These are phyloP conservation scores for Galagoides demidoff DNA, from an alignment of 2,797 vertebrate genomes.

Conservation along the genomic window DNA sequence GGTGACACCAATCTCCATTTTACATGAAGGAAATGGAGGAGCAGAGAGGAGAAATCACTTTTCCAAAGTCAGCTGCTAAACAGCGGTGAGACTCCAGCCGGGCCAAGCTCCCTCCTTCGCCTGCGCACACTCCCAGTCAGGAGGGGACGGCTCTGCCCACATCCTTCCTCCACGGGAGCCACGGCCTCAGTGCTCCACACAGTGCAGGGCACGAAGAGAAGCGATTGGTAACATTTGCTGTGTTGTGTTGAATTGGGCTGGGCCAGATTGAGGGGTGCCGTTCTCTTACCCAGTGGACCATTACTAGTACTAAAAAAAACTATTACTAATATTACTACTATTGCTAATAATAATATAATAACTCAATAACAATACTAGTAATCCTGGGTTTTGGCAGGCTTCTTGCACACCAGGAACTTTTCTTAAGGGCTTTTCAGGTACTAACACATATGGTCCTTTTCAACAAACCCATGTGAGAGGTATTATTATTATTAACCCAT, in stretches of 20 bases:
- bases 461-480: neutral
- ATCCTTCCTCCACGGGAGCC: accelerated
- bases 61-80: neutral
- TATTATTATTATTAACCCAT: neutral
- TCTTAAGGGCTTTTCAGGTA: neutral
- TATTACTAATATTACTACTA: neutral
- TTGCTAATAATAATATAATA: accelerated
- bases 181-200: accelerated
- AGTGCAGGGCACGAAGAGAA: accelerated
- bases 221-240: accelerated
- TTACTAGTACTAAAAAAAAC: no score
- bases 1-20: neutral
- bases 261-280: neutral
- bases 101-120: accelerated
- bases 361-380: neutral
- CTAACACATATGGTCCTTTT: neutral
- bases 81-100: neutral
- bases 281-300: neutral
- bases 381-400: neutral
- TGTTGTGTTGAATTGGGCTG: neutral
- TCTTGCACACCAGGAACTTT: neutral
- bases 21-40: neutral
- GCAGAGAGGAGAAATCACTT: neutral
- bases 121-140: accelerated
- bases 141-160: accelerated